A percentile compares a stretch with the other conserved stretches of the same genome.
These are phyloP conservation scores for Actinia tenebrosa DNA, from an alignment of 64 coral and sea anemone species.

Conservation along the genomic window DNA sequence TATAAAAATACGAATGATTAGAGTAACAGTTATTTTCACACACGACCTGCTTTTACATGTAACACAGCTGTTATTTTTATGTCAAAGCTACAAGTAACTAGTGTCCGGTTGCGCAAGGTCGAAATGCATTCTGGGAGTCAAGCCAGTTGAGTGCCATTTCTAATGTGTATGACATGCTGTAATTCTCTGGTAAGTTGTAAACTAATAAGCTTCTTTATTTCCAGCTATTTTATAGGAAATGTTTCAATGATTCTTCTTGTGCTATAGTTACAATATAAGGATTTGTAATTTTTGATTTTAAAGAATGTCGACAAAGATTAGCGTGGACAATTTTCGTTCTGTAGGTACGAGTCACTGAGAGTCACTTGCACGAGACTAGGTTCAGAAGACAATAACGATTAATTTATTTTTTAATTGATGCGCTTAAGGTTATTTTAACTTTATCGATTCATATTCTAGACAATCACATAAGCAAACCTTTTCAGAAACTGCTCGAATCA, in stretches of 20 bases:
- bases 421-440: neutral
- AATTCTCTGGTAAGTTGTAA: neutral
- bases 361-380: too few species aligned
- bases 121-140: neutral
- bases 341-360: neutral
- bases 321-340: neutral
- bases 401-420: neutral
- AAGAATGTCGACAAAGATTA: conserved; percentile 2
- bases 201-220: neutral
- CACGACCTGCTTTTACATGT: too few species aligned
- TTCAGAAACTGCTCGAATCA: too few species aligned
- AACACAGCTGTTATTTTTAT: too few species aligned
- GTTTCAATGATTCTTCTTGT: neutral
- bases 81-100: too few species aligned
- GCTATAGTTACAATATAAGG: neutral
- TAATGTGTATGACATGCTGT: neutral
- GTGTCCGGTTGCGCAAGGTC: neutral
- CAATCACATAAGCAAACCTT: too few species aligned
- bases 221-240: neutral
- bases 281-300: neutral
- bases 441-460: too few species aligned
- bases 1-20: neutral
- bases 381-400: neutral
- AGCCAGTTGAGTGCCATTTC: neutral
- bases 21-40: too few species aligned